Base-by-base conservation (phyloP, 2,797 vertebrate species). In the Yasuhikotakia modesta region DNA sequence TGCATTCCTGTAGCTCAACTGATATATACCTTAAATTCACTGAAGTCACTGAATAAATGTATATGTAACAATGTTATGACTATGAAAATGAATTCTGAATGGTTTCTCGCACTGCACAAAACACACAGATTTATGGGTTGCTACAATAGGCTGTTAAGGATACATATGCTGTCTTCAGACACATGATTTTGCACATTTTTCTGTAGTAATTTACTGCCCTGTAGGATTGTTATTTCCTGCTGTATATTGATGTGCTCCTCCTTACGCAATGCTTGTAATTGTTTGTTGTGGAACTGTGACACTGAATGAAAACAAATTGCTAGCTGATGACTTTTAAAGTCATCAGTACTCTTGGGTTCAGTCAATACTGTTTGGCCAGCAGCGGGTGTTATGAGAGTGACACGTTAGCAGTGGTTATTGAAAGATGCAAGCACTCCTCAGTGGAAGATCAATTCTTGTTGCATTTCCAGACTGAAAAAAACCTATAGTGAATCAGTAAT, bases 401-500 rank as follows among this genome's bases (percentile, higher is more conserved):
- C 57, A 30, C 46, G 52, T 58, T 58, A 58, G 39, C 52, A 1
- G 64, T 68, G 24, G 22, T 32, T 60, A 68, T 76, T 2, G 39
- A 69, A 53, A 32, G 2, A 46, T n/a, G 48, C 7, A 0, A 17
- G 46, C 13, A 30, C 8, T 32, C 39, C 22, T 69, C 24, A 48
- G 60, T 27, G 8, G 11, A 58, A 48, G 39, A 77, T 77, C 27
- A 17, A 69, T 69, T 77, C 27, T 77, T 61, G 55, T 69, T 19
- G 30, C 65, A 52, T 21, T 39, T 50, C 53, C 74, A 35, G 43
- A 30, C 74, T 35, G 2, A 60, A 30, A 68, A 48, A n/a, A 69
- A 32, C 39, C 43, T 30, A 19, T 57, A 77, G 12, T 35, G 46
- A 77, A 69, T 68, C 35, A 76, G 57, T 55, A 10, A 39, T 8